A percentile compares a stretch with the other conserved stretches of the same genome.
phyloP scores from a whole-genome alignment of 2,113 vertebrate genomes.

The Channa maculata region DNA sequence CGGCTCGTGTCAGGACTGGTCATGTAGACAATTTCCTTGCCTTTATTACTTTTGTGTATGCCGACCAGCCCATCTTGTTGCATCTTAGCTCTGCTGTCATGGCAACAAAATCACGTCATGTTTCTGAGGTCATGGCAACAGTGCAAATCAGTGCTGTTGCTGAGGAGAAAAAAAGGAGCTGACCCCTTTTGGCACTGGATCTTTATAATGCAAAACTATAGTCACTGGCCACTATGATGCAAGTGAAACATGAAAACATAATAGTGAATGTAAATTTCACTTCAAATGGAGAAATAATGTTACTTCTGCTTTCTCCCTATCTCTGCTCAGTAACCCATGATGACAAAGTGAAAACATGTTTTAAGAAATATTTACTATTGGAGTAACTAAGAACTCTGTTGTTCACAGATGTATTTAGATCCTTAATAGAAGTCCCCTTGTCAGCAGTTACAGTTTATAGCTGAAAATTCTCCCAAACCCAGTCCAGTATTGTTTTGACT shows the following conservation, averaged over 20 bases:
- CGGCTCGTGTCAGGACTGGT: slow-evolving; percentile 37
- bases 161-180: slow-evolving; percentile 62
- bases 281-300: no score
- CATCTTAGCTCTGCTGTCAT: slow-evolving; percentile 75
- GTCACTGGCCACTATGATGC: background rate
- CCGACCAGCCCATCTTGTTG: slow-evolving; percentile 64
- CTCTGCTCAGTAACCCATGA: no score
- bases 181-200: slow-evolving; percentile 42
- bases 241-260: slow-evolving; percentile 3
- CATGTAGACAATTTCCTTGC: slow-evolving; percentile 51
- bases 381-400: no score
- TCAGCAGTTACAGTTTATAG: no score
- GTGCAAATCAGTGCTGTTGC: slow-evolving; percentile 74
- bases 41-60: slow-evolving; percentile 63
- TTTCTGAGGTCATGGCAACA: slow-evolving; percentile 78
- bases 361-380: no score
- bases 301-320: no score
- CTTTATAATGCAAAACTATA: slow-evolving; percentile 44
- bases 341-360: no score
- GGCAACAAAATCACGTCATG: slow-evolving; percentile 78
- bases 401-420: no score
- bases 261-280: no score
- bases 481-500: no score
- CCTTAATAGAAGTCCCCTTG: no score
- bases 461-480: no score